Percentiles rank a stretch among this genome's conserved stretches.
Evolutionary conservation across 1,140 invertebrate species (phyloP).

Genomic region (Triops cancriformis): DNA sequence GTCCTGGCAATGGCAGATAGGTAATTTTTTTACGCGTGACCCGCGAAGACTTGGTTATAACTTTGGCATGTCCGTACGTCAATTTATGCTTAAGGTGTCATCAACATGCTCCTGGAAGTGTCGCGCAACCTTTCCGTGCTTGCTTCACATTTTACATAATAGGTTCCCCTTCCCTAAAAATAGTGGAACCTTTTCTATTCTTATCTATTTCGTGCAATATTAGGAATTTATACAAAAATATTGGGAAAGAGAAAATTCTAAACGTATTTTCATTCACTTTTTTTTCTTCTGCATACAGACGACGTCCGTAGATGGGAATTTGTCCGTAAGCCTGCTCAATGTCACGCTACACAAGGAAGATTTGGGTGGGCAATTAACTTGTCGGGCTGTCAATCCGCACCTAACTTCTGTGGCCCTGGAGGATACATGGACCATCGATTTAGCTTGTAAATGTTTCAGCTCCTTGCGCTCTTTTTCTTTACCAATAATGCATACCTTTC

Average conservation of each 20-base stretch:
- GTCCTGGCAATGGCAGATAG: too few relatives aligned
- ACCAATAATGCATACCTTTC: background rate
- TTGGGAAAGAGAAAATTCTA: background rate
- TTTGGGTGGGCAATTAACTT: slow-evolving; percentile 23
- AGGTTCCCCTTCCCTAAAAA: too few relatives aligned
- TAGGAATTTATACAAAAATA: too few relatives aligned
- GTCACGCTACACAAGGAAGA: slow-evolving; percentile 18
- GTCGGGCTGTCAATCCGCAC: slow-evolving; percentile 29
- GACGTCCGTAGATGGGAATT: slow-evolving; percentile 17
- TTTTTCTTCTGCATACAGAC: background rate
- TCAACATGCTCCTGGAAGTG: too few relatives aligned
- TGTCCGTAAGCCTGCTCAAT: slow-evolving; percentile 22
- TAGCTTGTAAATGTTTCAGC: slow-evolving; percentile 28
- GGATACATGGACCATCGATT: slow-evolving; percentile 29
- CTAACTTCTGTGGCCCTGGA: slow-evolving; percentile 26
- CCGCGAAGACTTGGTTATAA: too few relatives aligned
- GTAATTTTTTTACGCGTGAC: too few relatives aligned
- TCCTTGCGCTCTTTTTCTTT: background rate
- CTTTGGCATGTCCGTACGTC: too few relatives aligned
- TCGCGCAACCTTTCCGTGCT: too few relatives aligned
- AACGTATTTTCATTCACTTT: background rate
- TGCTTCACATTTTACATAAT: too few relatives aligned
- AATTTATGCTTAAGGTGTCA: too few relatives aligned
- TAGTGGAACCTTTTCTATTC: too few relatives aligned
- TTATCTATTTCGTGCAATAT: too few relatives aligned